Conservation (phyloP, 2,797 vertebrate genomes). For the Myotis planiceps region DNA sequence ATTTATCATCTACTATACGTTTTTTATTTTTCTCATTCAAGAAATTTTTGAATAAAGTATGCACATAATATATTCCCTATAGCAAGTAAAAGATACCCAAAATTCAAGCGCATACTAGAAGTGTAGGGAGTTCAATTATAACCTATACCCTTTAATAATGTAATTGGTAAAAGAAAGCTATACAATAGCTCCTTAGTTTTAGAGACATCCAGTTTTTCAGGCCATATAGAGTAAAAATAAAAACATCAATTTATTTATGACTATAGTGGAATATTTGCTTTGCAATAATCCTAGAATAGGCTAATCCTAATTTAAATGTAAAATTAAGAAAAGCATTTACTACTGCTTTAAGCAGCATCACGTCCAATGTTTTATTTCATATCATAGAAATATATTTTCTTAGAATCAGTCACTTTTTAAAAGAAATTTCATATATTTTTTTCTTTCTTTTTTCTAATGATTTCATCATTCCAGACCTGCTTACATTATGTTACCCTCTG, state of each 20-base stretch:
- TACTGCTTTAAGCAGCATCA: slow-evolving; percentile 14
- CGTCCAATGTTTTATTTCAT: slow-evolving; percentile 37
- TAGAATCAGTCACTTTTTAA: slow-evolving; percentile 20
- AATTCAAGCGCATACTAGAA: not conserved
- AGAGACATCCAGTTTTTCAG: not conserved
- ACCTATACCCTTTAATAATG: not conserved
- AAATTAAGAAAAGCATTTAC: slow-evolving; percentile 25
- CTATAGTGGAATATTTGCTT: not conserved
- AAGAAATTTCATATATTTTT: not conserved
- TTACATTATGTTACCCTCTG: slow-evolving; percentile 40
- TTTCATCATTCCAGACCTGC: not conserved
- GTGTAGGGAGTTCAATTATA: not conserved
- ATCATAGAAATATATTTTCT: slow-evolving; percentile 22
- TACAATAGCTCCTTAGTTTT: not conserved
- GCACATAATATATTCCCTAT: not conserved
- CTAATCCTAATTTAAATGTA: not conserved
- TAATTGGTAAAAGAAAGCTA: slow-evolving; percentile 9
- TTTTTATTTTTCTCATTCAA: slow-evolving; percentile 9
- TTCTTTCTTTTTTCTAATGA: not conserved
- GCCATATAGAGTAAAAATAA: not conserved
- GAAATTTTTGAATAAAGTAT: not conserved
- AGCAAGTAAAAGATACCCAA: not conserved
- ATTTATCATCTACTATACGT: not conserved
- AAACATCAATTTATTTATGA: not conserved
- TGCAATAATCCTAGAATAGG: not conserved